Base-by-base conservation (phyloP, 2,888 invertebrate genomes). In the Drosophila macrothrix region DNA sequence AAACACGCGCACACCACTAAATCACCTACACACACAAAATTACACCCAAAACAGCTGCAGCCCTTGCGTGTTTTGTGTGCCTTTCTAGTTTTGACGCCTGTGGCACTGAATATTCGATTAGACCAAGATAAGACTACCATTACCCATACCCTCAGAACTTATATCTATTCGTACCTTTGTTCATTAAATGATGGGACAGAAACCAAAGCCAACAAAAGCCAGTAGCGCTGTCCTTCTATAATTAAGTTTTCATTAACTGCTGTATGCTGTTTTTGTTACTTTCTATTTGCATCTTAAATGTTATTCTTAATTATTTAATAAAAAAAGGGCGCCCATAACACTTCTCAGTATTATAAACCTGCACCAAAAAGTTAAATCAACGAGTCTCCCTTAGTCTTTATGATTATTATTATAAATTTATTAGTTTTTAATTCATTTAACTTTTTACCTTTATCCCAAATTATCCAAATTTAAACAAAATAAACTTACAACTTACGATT, bases 61-160 rank as follows among this genome's bases (percentile, higher is more conserved):
- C 25, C 54, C 19, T 50, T 75, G 87, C 84, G 68, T 84, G 84
- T 59, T 62, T 16, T n/a, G 22, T 41, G 41, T 52, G 22, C 66
- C 63, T 52, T 60, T 69, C 58, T 79, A 82, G 82, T 82, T 84
- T 66, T 53, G 46, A 41, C 39, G 52, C 72, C 69, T 25, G 61
- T 22, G 77, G 64, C 74, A 55, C 63, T 66, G 66, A 77, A 70
- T 71, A 82, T 88, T 76, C 76, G 73, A 85, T 85, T 88, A 83
- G 62, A 50, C 58, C 12, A 54, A 85, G 83, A 83, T 84, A 85
- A 75, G 58, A 33, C 33, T 53, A 28, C 60, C 28, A 71, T 67
- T 71, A 78, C 66, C 31, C 70, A 68, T 55, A 35, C 69, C 78
- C 25, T 52, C 0, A 10, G 0, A 19, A 16, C 22, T 1, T n/a